Conservation (phyloP, 2,797 vertebrate species). For the Sebastolobus alascanus region DNA sequence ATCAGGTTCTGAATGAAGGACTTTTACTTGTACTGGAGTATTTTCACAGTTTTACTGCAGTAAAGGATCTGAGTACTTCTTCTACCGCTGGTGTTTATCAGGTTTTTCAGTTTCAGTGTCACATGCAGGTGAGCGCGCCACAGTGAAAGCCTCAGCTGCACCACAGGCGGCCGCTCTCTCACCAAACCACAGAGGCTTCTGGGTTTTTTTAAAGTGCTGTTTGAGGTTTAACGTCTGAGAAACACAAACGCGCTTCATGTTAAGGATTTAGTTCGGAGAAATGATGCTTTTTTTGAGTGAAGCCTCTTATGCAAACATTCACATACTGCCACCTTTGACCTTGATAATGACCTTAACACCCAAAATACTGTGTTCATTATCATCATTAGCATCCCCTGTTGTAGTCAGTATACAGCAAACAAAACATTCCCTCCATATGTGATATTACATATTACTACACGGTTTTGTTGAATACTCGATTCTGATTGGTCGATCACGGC, state of each 20-base stretch:
- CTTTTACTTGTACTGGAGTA: not conserved
- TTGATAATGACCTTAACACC: not conserved
- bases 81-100: too few species aligned
- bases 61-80: not conserved
- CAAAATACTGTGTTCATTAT: not conserved
- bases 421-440: not conserved
- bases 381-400: not conserved
- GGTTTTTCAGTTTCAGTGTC: not conserved
- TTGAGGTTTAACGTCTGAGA: not conserved
- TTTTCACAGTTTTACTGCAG: not conserved
- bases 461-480: too few species aligned
- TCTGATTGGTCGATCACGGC: too few species aligned
- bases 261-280: not conserved
- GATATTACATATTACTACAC: not conserved
- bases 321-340: not conserved
- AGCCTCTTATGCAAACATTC: not conserved
- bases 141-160: slow-evolving; percentile 8
- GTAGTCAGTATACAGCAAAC: not conserved
- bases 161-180: slow-evolving; percentile 6
- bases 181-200: slow-evolving; percentile 15
- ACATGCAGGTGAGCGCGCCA: not conserved
- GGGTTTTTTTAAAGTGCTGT: not conserved
- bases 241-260: not conserved
- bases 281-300: not conserved
- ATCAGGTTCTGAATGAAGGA: not conserved